Evolutionary conservation across 2,113 vertebrate species (phyloP).

Genomic region (Austrofundulus limnaeus): DNA sequence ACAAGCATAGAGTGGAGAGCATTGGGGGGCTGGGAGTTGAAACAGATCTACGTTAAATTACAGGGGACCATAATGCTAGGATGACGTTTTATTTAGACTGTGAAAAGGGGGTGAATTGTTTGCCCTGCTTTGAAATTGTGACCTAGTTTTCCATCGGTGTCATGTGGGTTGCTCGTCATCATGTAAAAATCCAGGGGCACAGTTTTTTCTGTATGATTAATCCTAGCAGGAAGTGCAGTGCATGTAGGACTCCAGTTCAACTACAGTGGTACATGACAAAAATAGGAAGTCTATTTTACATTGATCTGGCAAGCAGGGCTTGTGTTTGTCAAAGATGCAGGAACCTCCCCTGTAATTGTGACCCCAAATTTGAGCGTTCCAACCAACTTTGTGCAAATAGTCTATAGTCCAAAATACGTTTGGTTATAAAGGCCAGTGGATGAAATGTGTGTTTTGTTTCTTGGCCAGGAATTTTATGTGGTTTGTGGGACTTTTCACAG

Average conservation of each 20-base stretch:
- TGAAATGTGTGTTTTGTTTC: slow-evolving; percentile 53
- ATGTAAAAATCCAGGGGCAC: slow-evolving; percentile 45
- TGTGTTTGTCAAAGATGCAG: slow-evolving; percentile 24
- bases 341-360: slow-evolving; percentile 28
- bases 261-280: slow-evolving; percentile 52
- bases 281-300: slow-evolving; percentile 14
- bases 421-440: slow-evolving; percentile 42
- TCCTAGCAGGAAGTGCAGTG: slow-evolving; percentile 33
- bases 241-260: slow-evolving; percentile 44
- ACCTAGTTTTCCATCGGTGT: slow-evolving; percentile 58
- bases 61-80: slow-evolving; percentile 46
- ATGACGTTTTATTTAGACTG: slow-evolving; percentile 47
- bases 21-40: slow-evolving; percentile 19
- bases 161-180: slow-evolving; percentile 55
- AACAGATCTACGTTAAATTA: slow-evolving; percentile 57
- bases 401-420: slow-evolving; percentile 27
- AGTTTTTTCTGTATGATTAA: slow-evolving; percentile 52
- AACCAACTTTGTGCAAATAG: slow-evolving; percentile 32
- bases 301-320: slow-evolving; percentile 15
- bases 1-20: slow-evolving; percentile 61
- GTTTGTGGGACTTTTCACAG: slow-evolving; percentile 47
- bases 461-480: slow-evolving; percentile 59
- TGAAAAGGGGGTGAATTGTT: slow-evolving; percentile 55
- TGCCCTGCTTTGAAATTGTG: slow-evolving; percentile 54
- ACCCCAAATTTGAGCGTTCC: slow-evolving; percentile 19